These are phyloP conservation scores for Labia minor DNA, from an alignment of 2,888 invertebrate species.

Conservation along the genomic window DNA sequence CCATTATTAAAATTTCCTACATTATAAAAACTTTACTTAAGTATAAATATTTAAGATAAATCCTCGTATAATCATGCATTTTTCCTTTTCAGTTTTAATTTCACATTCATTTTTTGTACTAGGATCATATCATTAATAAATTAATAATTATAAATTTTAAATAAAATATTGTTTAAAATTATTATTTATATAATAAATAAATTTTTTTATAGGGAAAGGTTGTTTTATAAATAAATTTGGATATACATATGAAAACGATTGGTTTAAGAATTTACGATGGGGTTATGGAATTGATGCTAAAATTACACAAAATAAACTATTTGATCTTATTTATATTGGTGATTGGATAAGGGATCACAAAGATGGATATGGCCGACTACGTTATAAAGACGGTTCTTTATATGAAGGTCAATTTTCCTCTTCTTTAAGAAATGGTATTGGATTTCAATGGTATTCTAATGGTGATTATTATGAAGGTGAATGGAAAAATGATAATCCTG, in stretches of 20 bases:
- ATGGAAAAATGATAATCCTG: constrained; percentile 41
- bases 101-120: too few relatives aligned
- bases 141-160: too few relatives aligned
- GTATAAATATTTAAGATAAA: too few relatives aligned
- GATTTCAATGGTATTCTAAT: constrained; percentile 48
- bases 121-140: too few relatives aligned
- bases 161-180: too few relatives aligned
- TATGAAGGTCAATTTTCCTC: constrained; percentile 52
- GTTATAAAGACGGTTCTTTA: constrained; percentile 29
- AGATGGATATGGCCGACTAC: constrained; percentile 48
- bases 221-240: constrained; percentile 38
- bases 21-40: too few relatives aligned
- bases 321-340: neutral
- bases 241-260: constrained; percentile 53
- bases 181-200: too few relatives aligned
- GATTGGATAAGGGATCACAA: constrained; percentile 45
- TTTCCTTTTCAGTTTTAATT: too few relatives aligned
- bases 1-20: too few relatives aligned
- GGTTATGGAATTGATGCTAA: constrained; percentile 41
- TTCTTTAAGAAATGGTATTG: constrained; percentile 39
- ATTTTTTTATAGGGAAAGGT: constrained; percentile 43
- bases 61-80: too few relatives aligned
- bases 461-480: constrained; percentile 51
- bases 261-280: constrained; percentile 44
- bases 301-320: neutral